phyloP scores from a whole-genome alignment of 2,888 invertebrate genomes.

The Blastobasis adustella region DNA sequence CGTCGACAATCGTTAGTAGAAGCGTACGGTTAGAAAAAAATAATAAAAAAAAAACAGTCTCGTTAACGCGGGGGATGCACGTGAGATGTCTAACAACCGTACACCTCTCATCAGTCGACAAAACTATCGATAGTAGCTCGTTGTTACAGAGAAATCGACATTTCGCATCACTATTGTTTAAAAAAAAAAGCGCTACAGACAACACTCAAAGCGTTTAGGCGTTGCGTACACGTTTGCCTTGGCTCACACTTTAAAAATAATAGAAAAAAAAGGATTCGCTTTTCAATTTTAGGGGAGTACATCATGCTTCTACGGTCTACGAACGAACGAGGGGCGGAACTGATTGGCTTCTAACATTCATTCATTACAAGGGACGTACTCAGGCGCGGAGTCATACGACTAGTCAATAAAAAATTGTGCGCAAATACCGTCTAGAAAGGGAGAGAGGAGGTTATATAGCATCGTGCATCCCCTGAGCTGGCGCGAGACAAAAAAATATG shows the following conservation, averaged over 20 bases:
- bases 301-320: slow-evolving; percentile 49
- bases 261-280: slow-evolving; percentile 30
- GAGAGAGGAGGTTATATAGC: slow-evolving; percentile 61
- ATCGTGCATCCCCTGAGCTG: slow-evolving; percentile 74
- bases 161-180: slow-evolving; percentile 27
- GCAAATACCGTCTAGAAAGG: slow-evolving; percentile 37
- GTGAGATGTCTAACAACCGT: slow-evolving; percentile 46
- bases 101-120: slow-evolving; percentile 45
- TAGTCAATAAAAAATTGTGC: slow-evolving; percentile 22
- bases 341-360: no score
- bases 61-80: slow-evolving; percentile 70
- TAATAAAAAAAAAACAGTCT: slow-evolving; percentile 33
- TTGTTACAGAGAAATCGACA: slow-evolving; percentile 10
- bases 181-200: slow-evolving; percentile 48
- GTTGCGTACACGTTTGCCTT: slow-evolving; percentile 36
- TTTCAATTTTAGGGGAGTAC: slow-evolving; percentile 40
- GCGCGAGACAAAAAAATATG: slow-evolving; percentile 49
- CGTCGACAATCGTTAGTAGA: slow-evolving; percentile 62
- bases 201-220: slow-evolving; percentile 64
- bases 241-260: slow-evolving; percentile 34
- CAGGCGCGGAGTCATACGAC: slow-evolving; percentile 1
- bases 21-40: slow-evolving; percentile 61
- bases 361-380: no score
- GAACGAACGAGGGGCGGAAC: slow-evolving; percentile 15
- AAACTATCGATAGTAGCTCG: slow-evolving; percentile 38